phyloP scores from a whole-genome alignment of 2,888 invertebrate genomes.

The Julus scandinavius region DNA sequence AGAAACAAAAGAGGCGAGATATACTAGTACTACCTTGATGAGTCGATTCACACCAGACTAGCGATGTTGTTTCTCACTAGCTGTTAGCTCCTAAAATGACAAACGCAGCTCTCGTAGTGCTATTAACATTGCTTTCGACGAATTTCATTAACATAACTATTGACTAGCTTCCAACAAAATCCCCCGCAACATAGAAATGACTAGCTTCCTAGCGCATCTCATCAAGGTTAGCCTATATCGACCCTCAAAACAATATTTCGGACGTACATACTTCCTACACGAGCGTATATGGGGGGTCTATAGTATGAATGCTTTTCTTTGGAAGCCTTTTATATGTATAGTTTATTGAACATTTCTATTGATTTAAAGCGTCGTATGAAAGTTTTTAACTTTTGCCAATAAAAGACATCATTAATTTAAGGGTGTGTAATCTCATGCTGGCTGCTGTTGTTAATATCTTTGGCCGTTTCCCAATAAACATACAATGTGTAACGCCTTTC shows the following conservation, averaged over 20 bases:
- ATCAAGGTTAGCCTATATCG: slow-evolving; percentile 14
- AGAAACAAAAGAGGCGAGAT: neutral
- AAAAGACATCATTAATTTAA: neutral
- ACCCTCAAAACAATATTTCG: slow-evolving; percentile 19
- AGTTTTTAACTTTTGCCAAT: neutral
- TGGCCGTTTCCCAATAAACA: slow-evolving; percentile 12
- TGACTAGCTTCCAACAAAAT: slow-evolving; percentile 2
- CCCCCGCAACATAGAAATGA: neutral
- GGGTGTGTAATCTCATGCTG: neutral
- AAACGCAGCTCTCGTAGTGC: neutral
- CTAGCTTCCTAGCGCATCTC: neutral
- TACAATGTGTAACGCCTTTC: neutral
- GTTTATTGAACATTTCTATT: neutral
- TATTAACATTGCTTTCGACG: neutral
- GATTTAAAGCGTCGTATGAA: neutral
- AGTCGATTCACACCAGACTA: neutral
- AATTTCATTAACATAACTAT: neutral
- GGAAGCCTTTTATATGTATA: neutral
- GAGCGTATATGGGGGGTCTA: neutral
- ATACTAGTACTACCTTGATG: neutral
- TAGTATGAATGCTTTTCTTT: neutral
- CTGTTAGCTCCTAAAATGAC: neutral
- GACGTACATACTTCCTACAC: neutral
- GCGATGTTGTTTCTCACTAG: neutral
- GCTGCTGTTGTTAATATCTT: neutral